phyloP scores from a whole-genome alignment of 2,113 vertebrate genomes.

The Platysternon megacephalum region DNA sequence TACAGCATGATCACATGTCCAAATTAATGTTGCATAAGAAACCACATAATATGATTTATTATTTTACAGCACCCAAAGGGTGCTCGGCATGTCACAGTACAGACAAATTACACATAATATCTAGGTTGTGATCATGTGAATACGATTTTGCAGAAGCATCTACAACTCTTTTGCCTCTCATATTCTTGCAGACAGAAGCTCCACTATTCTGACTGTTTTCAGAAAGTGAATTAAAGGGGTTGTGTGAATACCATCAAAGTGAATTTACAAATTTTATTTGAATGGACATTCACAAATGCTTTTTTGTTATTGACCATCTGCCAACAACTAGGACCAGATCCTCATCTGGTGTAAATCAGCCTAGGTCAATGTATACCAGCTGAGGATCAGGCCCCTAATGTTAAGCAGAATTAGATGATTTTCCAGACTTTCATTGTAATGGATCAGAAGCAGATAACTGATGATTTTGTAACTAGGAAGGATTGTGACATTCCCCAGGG shows the following conservation, averaged over 20 bases:
- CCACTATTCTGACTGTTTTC: neutral
- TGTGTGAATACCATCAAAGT: neutral
- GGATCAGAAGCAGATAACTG: neutral
- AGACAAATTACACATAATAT: neutral
- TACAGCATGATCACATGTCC: neutral
- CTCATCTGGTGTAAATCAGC: neutral
- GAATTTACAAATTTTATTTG: neutral
- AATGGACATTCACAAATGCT: neutral
- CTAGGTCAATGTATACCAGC: neutral
- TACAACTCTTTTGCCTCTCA: neutral
- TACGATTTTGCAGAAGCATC: neutral
- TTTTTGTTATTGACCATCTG: neutral
- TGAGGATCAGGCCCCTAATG: neutral
- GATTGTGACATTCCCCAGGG: neutral
- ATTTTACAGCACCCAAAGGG: neutral
- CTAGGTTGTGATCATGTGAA: rapidly evolving
- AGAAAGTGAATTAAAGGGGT: neutral
- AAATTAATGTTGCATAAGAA: neutral
- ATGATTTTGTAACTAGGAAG: neutral
- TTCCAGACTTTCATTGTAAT: neutral
- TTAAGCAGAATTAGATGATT: neutral
- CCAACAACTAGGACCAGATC: rapidly evolving
- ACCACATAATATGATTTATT: neutral
- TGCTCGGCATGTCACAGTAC: neutral
- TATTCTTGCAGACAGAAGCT: neutral